These are phyloP conservation scores for Clupea harengus DNA, from an alignment of 2,113 vertebrate genomes.

Conservation along the genomic window DNA sequence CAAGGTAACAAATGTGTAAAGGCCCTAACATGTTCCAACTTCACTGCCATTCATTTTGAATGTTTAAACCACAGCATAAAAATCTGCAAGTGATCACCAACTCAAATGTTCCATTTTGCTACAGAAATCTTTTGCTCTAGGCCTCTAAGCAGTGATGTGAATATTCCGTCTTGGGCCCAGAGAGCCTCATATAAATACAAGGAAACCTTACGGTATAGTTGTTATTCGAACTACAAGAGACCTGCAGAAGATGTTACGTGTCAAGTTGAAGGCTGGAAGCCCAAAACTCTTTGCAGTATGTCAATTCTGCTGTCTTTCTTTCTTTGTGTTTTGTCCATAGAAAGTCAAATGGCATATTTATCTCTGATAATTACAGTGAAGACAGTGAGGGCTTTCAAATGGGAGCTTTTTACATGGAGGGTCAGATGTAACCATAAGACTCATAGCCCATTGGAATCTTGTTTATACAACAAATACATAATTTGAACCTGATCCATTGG, in stretches of 20 bases:
- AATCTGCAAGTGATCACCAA: no score
- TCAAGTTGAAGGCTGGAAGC: conserved; percentile 55
- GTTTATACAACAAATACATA: neutral
- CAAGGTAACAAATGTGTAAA: conserved; percentile 42
- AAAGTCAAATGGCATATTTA: neutral
- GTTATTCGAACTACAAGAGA: rapidly evolving
- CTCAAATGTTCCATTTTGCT: neutral
- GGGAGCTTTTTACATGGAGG: no score
- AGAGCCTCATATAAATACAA: neutral
- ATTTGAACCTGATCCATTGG: no score
- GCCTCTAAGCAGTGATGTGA: neutral
- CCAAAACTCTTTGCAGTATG: conserved; percentile 56
- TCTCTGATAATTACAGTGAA: no score
- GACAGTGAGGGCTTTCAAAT: no score
- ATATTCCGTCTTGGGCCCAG: neutral
- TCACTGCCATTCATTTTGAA: neutral
- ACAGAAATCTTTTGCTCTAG: neutral
- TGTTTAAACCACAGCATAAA: neutral
- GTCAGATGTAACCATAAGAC: neutral
- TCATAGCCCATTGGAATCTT: neutral
- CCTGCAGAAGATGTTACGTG: neutral
- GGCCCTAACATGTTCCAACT: neutral
- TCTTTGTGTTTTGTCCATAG: neutral
- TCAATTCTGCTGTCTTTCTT: conserved; percentile 27
- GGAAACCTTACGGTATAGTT: rapidly evolving